Conservation (phyloP, 2,888 invertebrate genomes). For the Polia nebulosa region DNA sequence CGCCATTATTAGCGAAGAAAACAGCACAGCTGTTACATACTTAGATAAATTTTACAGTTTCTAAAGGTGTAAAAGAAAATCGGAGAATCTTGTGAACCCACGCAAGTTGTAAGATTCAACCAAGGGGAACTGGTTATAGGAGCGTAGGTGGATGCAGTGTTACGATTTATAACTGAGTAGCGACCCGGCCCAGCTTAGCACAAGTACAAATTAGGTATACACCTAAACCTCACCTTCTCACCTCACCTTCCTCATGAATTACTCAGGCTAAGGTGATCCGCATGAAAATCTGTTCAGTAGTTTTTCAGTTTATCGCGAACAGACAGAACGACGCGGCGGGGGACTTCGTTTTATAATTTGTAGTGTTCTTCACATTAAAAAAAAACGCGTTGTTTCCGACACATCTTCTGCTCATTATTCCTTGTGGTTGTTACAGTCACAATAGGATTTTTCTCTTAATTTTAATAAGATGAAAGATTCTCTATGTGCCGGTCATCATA, state of each 20-base stretch:
- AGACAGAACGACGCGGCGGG: no score
- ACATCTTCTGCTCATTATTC: no score
- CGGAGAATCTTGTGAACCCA: constrained; percentile 36
- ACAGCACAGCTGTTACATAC: constrained; percentile 5
- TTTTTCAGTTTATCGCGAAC: no score
- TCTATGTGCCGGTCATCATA: constrained; percentile 2
- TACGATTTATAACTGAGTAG: constrained; percentile 2
- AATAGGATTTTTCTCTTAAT: neutral
- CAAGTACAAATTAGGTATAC: no score
- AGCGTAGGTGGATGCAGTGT: constrained; percentile 36
- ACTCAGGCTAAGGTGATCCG: no score
- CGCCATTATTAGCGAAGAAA: constrained; percentile 16
- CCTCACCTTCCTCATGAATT: no score
- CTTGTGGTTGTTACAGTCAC: neutral
- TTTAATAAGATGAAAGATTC: neutral
- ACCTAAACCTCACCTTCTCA: no score
- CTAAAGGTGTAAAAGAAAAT: constrained; percentile 23
- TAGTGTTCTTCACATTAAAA: neutral
- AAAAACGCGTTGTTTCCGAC: neutral
- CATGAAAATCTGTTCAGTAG: no score
- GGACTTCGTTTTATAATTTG: no score
- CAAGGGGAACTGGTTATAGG: constrained; percentile 36
- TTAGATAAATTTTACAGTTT: constrained; percentile 15
- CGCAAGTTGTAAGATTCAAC: constrained; percentile 31
- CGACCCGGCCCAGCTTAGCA: no score